Evolutionary conservation across 2,113 vertebrate genomes (phyloP), one percentile per base, ranked within the genome.

Genomic region (Cavia porcellus): DNA sequence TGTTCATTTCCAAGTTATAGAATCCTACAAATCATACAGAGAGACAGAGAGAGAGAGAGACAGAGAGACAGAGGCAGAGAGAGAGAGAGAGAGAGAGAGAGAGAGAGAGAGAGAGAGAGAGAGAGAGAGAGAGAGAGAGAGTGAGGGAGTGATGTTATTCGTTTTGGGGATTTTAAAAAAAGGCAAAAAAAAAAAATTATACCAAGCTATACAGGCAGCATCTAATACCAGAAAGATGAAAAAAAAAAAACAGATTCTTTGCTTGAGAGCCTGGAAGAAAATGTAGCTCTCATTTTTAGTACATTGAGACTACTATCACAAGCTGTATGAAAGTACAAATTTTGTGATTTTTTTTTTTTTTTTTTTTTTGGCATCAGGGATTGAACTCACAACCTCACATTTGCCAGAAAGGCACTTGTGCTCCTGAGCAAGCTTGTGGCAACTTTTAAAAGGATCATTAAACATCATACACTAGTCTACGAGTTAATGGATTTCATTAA

Each of bases 401-500:
- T 52, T 52, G 50, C 50, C 50, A 52, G 50, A 10, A 52, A 52
- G 50, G 50, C 9, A 10, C 50, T 52, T 52, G 50, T 52, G 50
- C 50, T 10, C 8, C 47, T 50, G 47, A 6, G 47, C 47, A 50
- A 50, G 2, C 77, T 70, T 89, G 42, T 50, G 17, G 70, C 45
- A 55, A 19, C 11, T 11, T 86, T 81, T 75, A 45, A 81, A 1
- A 68, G 25, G 2, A 88, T 14, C 35, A 57, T 70, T 42, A n/a
- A 96, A 95, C 94, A 70, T 72, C 50, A 85, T 85, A 42, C 11
- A 77, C 52, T 85, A 75, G 12, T 4, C 75, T 64, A 55, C 15
- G 4, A 13, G 28, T 72, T 30, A 2, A 30, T 55, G 7, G 10
- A 6, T 90, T 95, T 92, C 7, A 72, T 83, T 80, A 45, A 57